These are phyloP conservation scores for Zosterops hypoxanthus DNA, from an alignment of 2,113 vertebrate genomes.

Conservation along the genomic window DNA sequence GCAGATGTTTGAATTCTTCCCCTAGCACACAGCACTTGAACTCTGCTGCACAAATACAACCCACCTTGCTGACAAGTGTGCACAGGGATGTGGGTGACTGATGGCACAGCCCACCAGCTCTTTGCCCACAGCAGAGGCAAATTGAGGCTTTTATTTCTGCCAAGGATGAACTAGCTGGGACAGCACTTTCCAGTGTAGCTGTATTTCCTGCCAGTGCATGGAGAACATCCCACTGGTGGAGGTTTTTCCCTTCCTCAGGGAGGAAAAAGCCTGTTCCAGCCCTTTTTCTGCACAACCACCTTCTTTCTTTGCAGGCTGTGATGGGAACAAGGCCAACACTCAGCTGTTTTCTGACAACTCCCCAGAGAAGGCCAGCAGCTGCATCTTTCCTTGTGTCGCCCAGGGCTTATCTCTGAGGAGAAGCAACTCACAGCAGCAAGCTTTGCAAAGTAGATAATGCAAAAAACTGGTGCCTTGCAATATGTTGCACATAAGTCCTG, in stretches of 20 bases:
- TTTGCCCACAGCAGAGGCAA: background rate
- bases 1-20: background rate
- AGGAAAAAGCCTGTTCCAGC: background rate
- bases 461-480: background rate
- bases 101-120: background rate
- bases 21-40: background rate
- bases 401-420: background rate
- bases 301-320: background rate
- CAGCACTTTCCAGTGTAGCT: background rate
- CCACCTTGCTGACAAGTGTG: background rate
- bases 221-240: background rate
- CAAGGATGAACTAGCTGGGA: background rate
- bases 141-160: background rate
- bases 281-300: background rate
- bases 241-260: background rate
- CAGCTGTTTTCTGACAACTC: background rate
- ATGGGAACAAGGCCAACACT: background rate
- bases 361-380: background rate
- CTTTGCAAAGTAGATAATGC: background rate
- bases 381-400: background rate
- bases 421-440: background rate
- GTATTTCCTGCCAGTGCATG: background rate
- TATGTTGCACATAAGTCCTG: fast-evolving
- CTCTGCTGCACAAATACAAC: background rate
- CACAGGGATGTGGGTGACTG: background rate